These are phyloP conservation scores for Glossophaga mutica DNA, from an alignment of 2,797 vertebrate genomes.

Conservation along the genomic window DNA sequence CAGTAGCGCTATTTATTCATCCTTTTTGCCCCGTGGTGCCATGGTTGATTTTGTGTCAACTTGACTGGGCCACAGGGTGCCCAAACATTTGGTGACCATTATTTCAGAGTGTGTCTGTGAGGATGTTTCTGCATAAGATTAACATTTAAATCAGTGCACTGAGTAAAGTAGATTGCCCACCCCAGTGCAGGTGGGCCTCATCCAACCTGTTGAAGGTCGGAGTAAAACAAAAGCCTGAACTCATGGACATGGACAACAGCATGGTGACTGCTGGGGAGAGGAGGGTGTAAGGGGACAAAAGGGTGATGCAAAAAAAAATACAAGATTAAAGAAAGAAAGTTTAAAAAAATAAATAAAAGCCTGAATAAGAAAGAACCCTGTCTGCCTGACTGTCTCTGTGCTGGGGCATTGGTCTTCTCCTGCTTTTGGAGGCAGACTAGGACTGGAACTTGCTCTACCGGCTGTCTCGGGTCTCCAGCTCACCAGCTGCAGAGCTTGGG, in stretches of 20 bases:
- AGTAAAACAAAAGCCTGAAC: neutral
- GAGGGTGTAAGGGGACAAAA: too few relatives aligned
- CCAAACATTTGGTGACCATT: neutral
- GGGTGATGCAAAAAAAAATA: too few relatives aligned
- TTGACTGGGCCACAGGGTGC: neutral
- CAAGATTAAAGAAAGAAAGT: neutral
- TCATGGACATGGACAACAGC: too few relatives aligned
- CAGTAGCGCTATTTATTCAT: neutral
- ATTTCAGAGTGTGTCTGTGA: neutral
- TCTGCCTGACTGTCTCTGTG: neutral
- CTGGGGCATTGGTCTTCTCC: neutral
- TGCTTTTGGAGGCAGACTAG: neutral
- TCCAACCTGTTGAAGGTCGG: neutral
- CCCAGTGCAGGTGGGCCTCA: neutral
- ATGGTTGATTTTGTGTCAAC: neutral
- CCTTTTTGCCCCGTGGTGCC: neutral
- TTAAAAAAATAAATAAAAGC: neutral
- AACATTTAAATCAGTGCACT: neutral
- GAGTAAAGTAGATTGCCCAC: neutral
- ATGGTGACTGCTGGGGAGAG: too few relatives aligned
- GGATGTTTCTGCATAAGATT: neutral
- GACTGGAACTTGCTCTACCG: neutral
- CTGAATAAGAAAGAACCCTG: neutral
- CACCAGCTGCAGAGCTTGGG: neutral
- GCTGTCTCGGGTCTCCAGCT: neutral